These are phyloP conservation scores for Drosophila mulleri DNA, from an alignment of 2,888 invertebrate genomes.

Conservation along the genomic window DNA sequence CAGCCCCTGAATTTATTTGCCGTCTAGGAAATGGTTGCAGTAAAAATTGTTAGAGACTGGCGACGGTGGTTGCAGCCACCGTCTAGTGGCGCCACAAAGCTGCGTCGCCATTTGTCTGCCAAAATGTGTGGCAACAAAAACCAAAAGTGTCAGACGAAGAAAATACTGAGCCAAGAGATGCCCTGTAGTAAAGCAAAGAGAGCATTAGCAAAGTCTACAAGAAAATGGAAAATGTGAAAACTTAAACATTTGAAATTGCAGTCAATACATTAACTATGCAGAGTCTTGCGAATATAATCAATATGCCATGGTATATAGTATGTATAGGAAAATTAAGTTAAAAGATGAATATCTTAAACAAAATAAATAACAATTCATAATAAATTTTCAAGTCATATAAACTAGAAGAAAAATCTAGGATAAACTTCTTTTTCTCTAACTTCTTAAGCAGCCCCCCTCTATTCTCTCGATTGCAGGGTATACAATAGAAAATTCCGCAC, in stretches of 20 bases:
- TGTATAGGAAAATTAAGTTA: neutral
- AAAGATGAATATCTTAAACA: no score
- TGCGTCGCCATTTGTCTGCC: conserved; percentile 76
- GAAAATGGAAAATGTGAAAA: neutral
- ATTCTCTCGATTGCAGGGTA: neutral
- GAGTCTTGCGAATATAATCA: no score
- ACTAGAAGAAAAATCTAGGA: no score
- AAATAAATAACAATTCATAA: neutral
- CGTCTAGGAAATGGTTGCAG: conserved; percentile 62
- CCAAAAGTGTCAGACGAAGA: conserved; percentile 17
- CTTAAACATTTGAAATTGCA: neutral
- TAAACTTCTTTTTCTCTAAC: no score
- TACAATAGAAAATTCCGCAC: conserved; percentile 32
- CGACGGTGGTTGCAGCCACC: conserved; percentile 49
- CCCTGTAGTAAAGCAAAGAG: neutral
- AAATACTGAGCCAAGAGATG: neutral
- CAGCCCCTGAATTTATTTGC: conserved; percentile 64
- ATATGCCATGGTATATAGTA: neutral
- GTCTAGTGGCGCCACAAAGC: conserved; percentile 68
- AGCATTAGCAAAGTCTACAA: no score
- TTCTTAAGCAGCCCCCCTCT: no score
- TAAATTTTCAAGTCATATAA: no score
- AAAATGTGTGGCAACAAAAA: conserved; percentile 47
- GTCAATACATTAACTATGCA: no score
- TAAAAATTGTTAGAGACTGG: conserved; percentile 70